Evolutionary conservation across 1,140 invertebrate genomes (phyloP), one percentile per base, ranked within the genome.

Genomic region (Cardiocondyla obscurior): DNA sequence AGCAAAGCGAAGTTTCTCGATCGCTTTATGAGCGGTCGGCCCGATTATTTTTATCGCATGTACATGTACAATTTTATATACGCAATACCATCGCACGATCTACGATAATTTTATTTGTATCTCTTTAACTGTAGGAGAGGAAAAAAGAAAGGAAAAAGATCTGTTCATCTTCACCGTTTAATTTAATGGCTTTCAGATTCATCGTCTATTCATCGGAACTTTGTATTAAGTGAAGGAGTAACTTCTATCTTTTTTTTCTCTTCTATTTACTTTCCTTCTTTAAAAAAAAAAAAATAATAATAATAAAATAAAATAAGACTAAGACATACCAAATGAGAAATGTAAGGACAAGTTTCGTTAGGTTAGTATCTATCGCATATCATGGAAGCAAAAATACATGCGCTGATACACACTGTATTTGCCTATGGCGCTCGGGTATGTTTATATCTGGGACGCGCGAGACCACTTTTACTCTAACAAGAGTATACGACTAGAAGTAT

Each of bases 401-500:
- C 90, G 90, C 87, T 90, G 83, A 90, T 89, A 90, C 91, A 92
- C 91, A 92, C 87, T 92, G 90, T 92, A 93, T 93, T 83, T 92
- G 91, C 92, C 91, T 93, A 92, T 90, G 83, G 92, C 88, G 91
- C 91, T 86, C 86, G 88, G 86, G 83, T 82, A 79, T 81, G 85
- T 65, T 76, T 79, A 88, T 82, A 87, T 77, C 88, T 83, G 89
- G 88, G 88, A 89, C 85, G 88, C 89, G 91, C 88, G 91, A 93
- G 93, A 93, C 90, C 93, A 93, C 88, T 92, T 92, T 92, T 93
- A 93, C 93, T 94, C 93, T 93, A 92, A 86, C 88, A 90, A 91
- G 92, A 92, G 93, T 94, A 94, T 93, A 94, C 93, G 93, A 94
- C 92, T 94, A 94, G 93, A 93, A 94, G 93, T 94, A 94, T 94